Evolutionary conservation across 2,113 vertebrate genomes (phyloP).

Genomic region (Grallaria varia): DNA sequence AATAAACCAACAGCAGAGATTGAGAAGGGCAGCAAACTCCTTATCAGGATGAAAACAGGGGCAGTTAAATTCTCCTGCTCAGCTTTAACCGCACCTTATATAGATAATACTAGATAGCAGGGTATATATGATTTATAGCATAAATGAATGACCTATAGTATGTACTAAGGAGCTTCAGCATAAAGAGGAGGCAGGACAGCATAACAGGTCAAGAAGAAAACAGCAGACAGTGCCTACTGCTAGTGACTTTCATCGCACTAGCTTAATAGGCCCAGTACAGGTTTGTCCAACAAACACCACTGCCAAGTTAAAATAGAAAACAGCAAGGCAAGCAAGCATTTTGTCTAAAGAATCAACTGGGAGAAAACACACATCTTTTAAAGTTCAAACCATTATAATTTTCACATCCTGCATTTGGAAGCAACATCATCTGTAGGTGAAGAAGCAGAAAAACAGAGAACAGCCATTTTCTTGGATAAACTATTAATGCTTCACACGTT

Average conservation of each 20-base stretch:
- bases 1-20: neutral
- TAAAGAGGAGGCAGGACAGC: neutral
- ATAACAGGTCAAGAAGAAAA: neutral
- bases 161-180: neutral
- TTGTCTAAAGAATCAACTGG: neutral
- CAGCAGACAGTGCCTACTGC: neutral
- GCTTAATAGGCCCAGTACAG: neutral
- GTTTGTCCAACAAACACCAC: neutral
- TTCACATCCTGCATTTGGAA: neutral
- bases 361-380: neutral
- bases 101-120: neutral
- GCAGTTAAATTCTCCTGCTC: neutral
- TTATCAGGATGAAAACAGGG: neutral
- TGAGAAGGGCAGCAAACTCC: neutral
- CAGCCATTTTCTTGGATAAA: neutral
- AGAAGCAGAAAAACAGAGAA: neutral
- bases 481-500: neutral
- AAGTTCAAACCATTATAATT: neutral
- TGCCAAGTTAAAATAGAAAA: neutral
- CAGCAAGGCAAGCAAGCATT: neutral
- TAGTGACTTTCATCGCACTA: neutral
- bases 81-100: neutral
- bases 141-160: neutral
- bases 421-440: neutral
- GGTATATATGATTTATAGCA: fast-evolving